phyloP scores from a whole-genome alignment of 2,797 vertebrate species.

The Eleutherodactylus coqui region DNA sequence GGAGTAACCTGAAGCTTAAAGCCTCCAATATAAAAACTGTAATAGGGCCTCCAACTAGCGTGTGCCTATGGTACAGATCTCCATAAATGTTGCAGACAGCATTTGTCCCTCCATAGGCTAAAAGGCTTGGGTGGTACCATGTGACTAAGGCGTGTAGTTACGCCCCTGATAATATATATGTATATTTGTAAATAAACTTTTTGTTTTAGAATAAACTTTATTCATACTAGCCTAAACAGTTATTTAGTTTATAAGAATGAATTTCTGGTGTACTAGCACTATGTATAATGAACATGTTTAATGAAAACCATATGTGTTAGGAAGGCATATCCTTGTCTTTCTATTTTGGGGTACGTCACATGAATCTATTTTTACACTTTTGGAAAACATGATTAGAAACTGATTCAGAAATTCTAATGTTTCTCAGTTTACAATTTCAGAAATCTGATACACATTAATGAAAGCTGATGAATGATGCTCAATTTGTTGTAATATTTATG shows the following conservation, averaged over 20 bases:
- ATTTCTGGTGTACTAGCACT: background rate
- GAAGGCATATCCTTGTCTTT: slow-evolving; percentile 13
- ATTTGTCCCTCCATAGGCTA: background rate
- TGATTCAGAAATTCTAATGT: background rate
- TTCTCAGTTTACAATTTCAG: slow-evolving; percentile 4
- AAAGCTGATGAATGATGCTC: slow-evolving; percentile 8
- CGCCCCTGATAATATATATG: background rate
- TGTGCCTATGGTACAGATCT: background rate
- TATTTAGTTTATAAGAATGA: background rate
- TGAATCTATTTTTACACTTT: slow-evolving; percentile 10
- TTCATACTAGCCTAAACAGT: background rate
- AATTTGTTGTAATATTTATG: background rate
- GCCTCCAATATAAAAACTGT: too few relatives aligned
- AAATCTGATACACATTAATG: background rate
- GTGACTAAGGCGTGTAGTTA: background rate
- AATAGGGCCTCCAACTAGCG: too few relatives aligned
- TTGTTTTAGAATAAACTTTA: background rate
- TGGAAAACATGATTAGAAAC: slow-evolving; percentile 28
- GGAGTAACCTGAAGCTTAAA: background rate
- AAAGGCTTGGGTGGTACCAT: background rate
- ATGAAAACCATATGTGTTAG: slow-evolving; percentile 17
- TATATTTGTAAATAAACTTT: background rate
- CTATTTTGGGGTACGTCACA: slow-evolving; percentile 5
- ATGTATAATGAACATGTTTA: background rate
- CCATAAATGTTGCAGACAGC: background rate